Base-by-base conservation (phyloP, 1,140 invertebrate species). In the Drosophila orena region DNA sequence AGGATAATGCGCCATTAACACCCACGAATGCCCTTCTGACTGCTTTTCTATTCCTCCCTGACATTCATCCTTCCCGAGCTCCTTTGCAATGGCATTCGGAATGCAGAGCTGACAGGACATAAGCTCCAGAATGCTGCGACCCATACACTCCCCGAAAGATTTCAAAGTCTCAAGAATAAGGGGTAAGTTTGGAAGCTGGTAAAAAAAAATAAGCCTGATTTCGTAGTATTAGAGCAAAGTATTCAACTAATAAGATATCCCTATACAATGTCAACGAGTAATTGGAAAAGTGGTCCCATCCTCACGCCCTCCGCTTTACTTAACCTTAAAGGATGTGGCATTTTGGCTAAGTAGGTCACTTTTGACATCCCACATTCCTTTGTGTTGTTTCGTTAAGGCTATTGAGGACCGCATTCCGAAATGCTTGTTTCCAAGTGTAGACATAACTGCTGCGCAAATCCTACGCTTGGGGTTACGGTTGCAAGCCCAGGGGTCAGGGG, bases 1-100 rank as follows among this genome's bases (percentile, higher is more conserved):
- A 20, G 50, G 20, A 40, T 71, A 70, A 71, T 71, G 66, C 68
- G 65, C 52, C 64, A 71, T 71, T 57, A 70, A 70, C 64, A 57
- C 34, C 42, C 66, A 56, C 42, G 40, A 56, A 47, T 69, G 34
- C 62, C 49, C 38, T 70, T 20, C 42, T 34, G 24, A 55, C 34
- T 38, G 22, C 37, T 46, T 4, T 8, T 6, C 24, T 35, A 17
- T 68, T n/a, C 22, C 24, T n/a, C 11, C 34, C 35, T 47, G 59
- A 64, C 50, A 69, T 55, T 47, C 62, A 56, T 35, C 35, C 66
- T 20, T 35, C 1, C 3, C 11, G 17, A 2, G 4, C 1, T 1
- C 27, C 64, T 34, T 8, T 14, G 20, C 27, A 35, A 57, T 49
- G 68, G 20, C 68, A 71, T 70, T 70, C 27, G 50, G 30, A 69